phyloP scores from a whole-genome alignment of 2,888 invertebrate genomes.

The Tetramorium bicarinatum region DNA sequence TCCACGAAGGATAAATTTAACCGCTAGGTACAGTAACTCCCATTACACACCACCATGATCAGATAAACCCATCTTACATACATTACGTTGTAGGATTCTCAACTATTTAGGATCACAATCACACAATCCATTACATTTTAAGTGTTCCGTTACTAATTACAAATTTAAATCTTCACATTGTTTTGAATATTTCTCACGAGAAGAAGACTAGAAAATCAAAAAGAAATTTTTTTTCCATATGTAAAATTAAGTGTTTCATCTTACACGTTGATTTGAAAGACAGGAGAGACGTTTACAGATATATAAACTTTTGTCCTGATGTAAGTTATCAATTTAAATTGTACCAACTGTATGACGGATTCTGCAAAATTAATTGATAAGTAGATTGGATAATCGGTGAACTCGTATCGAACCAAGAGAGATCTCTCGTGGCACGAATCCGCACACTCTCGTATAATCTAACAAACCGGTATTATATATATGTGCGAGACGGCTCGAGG shows the following conservation, averaged over 20 bases:
- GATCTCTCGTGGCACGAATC: conserved; percentile 67
- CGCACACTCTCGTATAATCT: conserved; percentile 72
- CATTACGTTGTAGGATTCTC: conserved; percentile 36
- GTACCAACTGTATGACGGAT: not conserved
- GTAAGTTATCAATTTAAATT: not conserved
- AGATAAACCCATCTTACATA: conserved; percentile 54
- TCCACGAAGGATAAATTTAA: conserved; percentile 83
- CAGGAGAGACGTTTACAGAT: no score
- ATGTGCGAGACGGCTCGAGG: conserved; percentile 64
- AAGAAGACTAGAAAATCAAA: not conserved
- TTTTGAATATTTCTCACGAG: not conserved
- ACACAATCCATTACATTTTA: conserved; percentile 6
- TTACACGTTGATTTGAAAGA: not conserved
- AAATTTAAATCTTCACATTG: not conserved
- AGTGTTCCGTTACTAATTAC: not conserved
- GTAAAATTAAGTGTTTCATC: not conserved
- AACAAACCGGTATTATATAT: conserved; percentile 79
- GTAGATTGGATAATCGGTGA: conserved; percentile 37
- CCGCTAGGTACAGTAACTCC: conserved; percentile 71
- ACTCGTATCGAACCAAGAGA: conserved; percentile 60
- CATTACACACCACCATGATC: conserved; percentile 66
- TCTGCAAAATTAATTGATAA: conserved; percentile 1
- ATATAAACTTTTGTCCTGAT: not conserved
- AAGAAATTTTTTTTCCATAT: not conserved
- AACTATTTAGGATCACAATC: conserved; percentile 5